phyloP scores from a whole-genome alignment of 37 sponge, comb jelly and placozoan genomes.

The Ephydatia muelleri region DNA sequence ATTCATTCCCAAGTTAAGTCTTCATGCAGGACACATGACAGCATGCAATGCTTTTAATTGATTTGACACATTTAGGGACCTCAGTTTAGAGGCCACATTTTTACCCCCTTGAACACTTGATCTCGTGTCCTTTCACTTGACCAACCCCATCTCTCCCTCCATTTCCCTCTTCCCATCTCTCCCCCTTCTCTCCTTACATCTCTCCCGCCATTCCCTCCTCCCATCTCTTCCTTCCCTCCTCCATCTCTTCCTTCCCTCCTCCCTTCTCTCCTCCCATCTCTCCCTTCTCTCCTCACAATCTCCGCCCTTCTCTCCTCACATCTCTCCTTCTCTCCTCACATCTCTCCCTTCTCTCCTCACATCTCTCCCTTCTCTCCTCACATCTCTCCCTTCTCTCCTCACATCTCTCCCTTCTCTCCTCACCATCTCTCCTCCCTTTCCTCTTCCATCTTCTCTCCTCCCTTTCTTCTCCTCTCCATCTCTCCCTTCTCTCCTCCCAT shows the following conservation, averaged over 20 bases:
- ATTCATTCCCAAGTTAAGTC: too few relatives aligned
- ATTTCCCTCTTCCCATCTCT: too few relatives aligned
- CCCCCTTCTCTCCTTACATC: background rate
- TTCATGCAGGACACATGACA: too few relatives aligned
- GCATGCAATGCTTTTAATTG: too few relatives aligned
- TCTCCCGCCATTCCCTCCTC: background rate
- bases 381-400: conserved; percentile 14
- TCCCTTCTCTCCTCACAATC: background rate
- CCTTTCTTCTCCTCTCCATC: background rate
- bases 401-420: conserved; percentile 3
- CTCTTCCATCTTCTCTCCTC: background rate
- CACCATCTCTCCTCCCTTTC: background rate
- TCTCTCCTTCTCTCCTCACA: background rate
- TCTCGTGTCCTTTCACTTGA: too few relatives aligned
- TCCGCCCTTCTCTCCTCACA: background rate
- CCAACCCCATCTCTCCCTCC: too few relatives aligned
- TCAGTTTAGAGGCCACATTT: too few relatives aligned
- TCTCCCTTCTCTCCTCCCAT: background rate
- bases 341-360: conserved; percentile 20
- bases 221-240: background rate
- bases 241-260: background rate
- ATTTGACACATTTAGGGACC: too few relatives aligned
- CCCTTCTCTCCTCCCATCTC: background rate
- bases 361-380: background rate
- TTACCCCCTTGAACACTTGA: too few relatives aligned